Evolutionary conservation across 2,797 vertebrate genomes (phyloP), one percentile per base, ranked within the genome.

Genomic region (Prunella strophiata): DNA sequence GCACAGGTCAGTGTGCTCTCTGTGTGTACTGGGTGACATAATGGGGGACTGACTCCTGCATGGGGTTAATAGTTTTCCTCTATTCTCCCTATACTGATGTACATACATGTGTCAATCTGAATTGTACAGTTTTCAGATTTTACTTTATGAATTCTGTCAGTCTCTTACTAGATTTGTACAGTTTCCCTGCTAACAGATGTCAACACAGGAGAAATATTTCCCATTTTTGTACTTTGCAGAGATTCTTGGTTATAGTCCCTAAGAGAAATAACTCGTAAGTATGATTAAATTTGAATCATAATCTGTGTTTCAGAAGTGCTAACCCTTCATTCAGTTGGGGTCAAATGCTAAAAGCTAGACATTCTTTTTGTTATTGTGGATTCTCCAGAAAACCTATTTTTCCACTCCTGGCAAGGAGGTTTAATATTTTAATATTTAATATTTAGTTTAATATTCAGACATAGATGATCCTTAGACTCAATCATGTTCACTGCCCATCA

Each of bases 51-150:
- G 2, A 3, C 5, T 63, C 18, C 59, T 76, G 36, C 1, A 3
- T 1, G 0, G 7, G 50, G 25, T 77, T 16, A 42, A 15, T 10
- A 45, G 29, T 30, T 87, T 54, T 81, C 10, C 16, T 85, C 16
- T 58, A 0, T 47, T n/a, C 12, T 91, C 22, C 6, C 16, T 75
- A 3, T 27, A 38, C 10, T 2, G 1, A 5, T 66, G 36, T 34
- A 55, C 4, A 9, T 50, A 36, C 2, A 29, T 42, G 43, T 82
- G 4, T 57, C 43, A 27, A 18, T 43, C 27, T 47, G 54, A 86
- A 47, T 42, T 26, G 3, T 55, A 11, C 50, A 8, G 7, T 16
- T 93, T 68, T 81, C 74, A 75, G 47, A 52, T 59, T 63, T 42
- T 58, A 40, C 5, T 78, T 42, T 34, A 32, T 25, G 19, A 89